phyloP scores from a whole-genome alignment of 2,888 invertebrate species.

The Xestia rhomboidea region DNA sequence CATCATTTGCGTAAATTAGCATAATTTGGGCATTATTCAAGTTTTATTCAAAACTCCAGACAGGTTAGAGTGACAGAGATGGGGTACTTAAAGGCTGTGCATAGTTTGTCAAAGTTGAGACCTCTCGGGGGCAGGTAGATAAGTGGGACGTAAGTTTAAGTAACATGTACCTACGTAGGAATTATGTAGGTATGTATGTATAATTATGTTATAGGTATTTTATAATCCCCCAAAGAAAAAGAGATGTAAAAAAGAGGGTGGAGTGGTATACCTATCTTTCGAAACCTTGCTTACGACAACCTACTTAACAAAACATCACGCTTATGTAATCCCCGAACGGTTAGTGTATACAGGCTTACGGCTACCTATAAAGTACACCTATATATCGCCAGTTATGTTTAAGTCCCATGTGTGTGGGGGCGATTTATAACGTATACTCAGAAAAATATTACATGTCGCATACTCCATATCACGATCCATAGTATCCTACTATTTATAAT shows the following conservation, averaged over 20 bases:
- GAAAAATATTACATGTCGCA: no score
- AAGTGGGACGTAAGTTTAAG: not conserved
- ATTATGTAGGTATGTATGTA: not conserved
- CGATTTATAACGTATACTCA: not conserved
- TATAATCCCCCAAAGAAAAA: not conserved
- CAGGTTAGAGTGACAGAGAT: conserved; percentile 23
- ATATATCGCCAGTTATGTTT: not conserved
- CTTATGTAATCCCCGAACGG: not conserved
- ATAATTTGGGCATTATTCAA: conserved; percentile 53
- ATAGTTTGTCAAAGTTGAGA: conserved; percentile 19
- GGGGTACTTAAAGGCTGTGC: conserved; percentile 19
- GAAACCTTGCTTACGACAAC: not conserved
- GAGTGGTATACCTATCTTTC: not conserved
- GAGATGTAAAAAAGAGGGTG: not conserved
- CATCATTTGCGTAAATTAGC: conserved; percentile 56
- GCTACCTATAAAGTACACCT: not conserved
- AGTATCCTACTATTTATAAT: no score
- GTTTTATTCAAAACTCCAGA: conserved; percentile 46
- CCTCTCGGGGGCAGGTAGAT: not conserved
- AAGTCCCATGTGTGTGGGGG: not conserved
- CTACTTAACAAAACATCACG: not conserved
- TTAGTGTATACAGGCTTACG: not conserved
- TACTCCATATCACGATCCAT: no score
- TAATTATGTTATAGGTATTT: not conserved
- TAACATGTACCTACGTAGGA: not conserved